phyloP scores from a whole-genome alignment of 2,888 invertebrate genomes.

The Micoletzkya japonica region DNA sequence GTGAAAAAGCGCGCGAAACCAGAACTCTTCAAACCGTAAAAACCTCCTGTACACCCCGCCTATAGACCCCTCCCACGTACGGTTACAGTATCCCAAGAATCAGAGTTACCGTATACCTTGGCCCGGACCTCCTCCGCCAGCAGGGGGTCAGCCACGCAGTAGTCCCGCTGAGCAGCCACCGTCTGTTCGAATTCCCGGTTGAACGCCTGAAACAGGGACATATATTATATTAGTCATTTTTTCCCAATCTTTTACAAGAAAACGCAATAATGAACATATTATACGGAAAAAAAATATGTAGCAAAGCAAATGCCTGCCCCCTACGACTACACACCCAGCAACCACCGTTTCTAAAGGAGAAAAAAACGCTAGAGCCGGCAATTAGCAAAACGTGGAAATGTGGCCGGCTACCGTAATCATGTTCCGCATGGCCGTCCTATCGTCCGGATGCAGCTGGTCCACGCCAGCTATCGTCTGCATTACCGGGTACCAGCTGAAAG shows the following conservation, averaged over 20 bases:
- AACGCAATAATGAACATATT: too few relatives aligned
- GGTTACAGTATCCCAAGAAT: background rate
- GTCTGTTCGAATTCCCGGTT: constrained; percentile 56
- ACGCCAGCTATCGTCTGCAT: constrained; percentile 25
- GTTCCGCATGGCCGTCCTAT: constrained; percentile 18
- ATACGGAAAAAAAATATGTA: too few relatives aligned
- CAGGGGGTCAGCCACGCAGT: constrained; percentile 53
- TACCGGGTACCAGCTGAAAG: constrained; percentile 31
- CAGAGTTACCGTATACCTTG: too few relatives aligned
- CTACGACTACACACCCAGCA: too few relatives aligned
- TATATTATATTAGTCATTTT: too few relatives aligned
- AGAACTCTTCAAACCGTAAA: background rate
- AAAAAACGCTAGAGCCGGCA: background rate
- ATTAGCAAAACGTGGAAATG: background rate
- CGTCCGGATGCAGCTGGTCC: constrained; percentile 28
- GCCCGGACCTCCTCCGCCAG: constrained; percentile 45
- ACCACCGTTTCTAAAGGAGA: too few relatives aligned
- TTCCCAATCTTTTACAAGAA: too few relatives aligned
- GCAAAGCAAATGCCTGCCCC: too few relatives aligned
- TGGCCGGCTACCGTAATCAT: constrained; percentile 25
- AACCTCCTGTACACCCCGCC: background rate
- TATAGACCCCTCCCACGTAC: background rate
- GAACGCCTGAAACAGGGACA: constrained; percentile 51
- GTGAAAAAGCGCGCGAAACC: background rate
- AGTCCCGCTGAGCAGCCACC: constrained; percentile 50